phyloP scores from a whole-genome alignment of 2,888 invertebrate genomes.

The Hirtodrosophila trivittata region DNA sequence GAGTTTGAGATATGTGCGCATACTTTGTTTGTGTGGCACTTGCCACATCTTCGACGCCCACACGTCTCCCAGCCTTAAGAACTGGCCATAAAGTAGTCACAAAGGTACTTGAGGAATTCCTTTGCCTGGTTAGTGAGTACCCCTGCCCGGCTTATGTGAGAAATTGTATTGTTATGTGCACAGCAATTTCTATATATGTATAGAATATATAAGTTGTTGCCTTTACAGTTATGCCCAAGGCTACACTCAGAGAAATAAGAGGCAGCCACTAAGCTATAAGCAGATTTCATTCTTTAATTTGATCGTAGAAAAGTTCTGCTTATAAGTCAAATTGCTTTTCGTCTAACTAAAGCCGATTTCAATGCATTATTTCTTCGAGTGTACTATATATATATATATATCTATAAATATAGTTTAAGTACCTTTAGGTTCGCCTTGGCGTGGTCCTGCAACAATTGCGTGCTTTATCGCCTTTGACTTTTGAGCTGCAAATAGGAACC shows the following conservation, averaged over 20 bases:
- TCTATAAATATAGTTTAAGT: neutral
- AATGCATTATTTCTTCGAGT: no score
- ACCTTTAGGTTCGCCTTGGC: conserved; percentile 1
- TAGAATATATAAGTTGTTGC: conserved; percentile 14
- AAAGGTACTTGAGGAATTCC: conserved; percentile 63
- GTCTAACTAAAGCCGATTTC: no score
- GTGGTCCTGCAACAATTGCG: conserved; percentile 36
- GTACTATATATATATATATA: conserved; percentile 21
- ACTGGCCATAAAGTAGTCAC: conserved; percentile 45
- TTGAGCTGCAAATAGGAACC: conserved; percentile 2
- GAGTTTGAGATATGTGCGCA: conserved; percentile 11
- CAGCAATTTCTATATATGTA: conserved; percentile 13
- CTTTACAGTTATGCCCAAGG: conserved; percentile 34
- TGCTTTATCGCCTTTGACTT: conserved; percentile 51
- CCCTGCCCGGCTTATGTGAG: conserved; percentile 32
- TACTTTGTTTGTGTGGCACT: conserved; percentile 25
- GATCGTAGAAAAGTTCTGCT: no score
- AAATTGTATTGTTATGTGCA: conserved; percentile 49
- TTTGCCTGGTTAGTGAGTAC: conserved; percentile 50
- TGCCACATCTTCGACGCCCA: conserved; percentile 30
- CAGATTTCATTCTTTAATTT: no score
- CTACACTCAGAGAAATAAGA: conserved; percentile 2
- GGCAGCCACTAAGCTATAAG: no score
- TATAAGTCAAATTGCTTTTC: no score
- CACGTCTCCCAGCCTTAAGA: conserved; percentile 7